Evolutionary conservation across 2,888 invertebrate species (phyloP).

Genomic region (Nomada flava): DNA sequence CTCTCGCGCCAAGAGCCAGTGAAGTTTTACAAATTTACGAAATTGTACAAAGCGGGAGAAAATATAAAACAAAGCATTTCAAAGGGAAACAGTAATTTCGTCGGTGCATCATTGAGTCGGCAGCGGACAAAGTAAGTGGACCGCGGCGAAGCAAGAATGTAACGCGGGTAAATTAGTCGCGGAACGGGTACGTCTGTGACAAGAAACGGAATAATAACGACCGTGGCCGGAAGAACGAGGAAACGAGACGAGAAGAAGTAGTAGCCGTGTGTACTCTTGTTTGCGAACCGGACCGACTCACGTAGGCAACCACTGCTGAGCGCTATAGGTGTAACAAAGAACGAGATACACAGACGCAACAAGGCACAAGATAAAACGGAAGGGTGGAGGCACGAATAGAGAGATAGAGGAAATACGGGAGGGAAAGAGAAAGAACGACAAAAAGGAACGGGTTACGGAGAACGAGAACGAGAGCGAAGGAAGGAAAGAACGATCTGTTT

Average conservation of each 20-base stretch:
- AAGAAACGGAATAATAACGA: conserved; percentile 65
- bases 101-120: conserved; percentile 1
- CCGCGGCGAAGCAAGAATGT: conserved; percentile 34
- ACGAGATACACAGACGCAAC: conserved; percentile 36
- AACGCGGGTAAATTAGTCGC: conserved; percentile 58
- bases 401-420: conserved; percentile 45
- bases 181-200: conserved; percentile 46
- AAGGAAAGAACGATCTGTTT: conserved; percentile 50
- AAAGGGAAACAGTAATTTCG: background rate
- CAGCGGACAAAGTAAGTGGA: conserved; percentile 33
- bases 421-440: background rate
- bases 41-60: background rate
- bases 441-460: conserved; percentile 15
- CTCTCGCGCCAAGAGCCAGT: conserved; percentile 1
- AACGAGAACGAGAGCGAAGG: conserved; percentile 37
- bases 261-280: conserved; percentile 60
- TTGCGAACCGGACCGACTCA: conserved; percentile 41
- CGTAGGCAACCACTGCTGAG: conserved; percentile 35
- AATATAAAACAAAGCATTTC: background rate
- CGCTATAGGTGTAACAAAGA: conserved; percentile 38
- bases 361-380: conserved; percentile 50
- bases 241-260: conserved; percentile 61
- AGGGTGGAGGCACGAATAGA: conserved; percentile 39
- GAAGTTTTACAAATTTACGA: conserved; percentile 8
- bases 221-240: conserved; percentile 71